phyloP scores from a whole-genome alignment of 2,113 vertebrate genomes.

The Origma solitaria region DNA sequence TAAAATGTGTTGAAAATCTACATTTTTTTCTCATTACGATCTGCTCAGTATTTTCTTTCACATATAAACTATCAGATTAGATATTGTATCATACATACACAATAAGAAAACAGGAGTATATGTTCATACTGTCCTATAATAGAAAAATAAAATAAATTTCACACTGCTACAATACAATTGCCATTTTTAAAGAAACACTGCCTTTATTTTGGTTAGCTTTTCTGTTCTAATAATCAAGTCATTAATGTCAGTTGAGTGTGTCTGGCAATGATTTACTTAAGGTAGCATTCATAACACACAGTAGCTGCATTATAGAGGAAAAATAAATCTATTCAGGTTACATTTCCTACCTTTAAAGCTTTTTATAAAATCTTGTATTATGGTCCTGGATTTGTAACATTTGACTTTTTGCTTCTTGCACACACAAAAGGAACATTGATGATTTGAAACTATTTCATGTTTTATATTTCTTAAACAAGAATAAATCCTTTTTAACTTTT shows the following conservation, averaged over 20 bases:
- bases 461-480: slow-evolving; percentile 43
- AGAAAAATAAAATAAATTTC: slow-evolving; percentile 3
- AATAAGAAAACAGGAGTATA: not conserved
- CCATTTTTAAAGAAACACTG: slow-evolving; percentile 7
- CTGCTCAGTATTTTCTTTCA: slow-evolving; percentile 45
- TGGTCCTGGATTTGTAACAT: slow-evolving; percentile 56
- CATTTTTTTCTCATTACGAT: not conserved
- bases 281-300: slow-evolving; percentile 55
- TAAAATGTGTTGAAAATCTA: slow-evolving; percentile 30
- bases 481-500: not conserved
- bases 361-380: slow-evolving; percentile 17
- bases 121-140: not conserved
- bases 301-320: slow-evolving; percentile 65
- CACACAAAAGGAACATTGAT: slow-evolving; percentile 53
- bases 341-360: slow-evolving; percentile 59
- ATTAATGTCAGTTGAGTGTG: slow-evolving; percentile 64
- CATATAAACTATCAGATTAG: not conserved
- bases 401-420: slow-evolving; percentile 34
- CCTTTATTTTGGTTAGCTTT: slow-evolving; percentile 59
- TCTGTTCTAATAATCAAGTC: slow-evolving; percentile 63
- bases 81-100: not conserved
- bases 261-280: slow-evolving; percentile 63
- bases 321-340: slow-evolving; percentile 60
- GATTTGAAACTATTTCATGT: slow-evolving; percentile 60
- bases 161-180: not conserved